Evolutionary conservation across 2,888 invertebrate species (phyloP), one percentile per base, ranked within the genome.

Genomic region (Eurytoma californica): DNA sequence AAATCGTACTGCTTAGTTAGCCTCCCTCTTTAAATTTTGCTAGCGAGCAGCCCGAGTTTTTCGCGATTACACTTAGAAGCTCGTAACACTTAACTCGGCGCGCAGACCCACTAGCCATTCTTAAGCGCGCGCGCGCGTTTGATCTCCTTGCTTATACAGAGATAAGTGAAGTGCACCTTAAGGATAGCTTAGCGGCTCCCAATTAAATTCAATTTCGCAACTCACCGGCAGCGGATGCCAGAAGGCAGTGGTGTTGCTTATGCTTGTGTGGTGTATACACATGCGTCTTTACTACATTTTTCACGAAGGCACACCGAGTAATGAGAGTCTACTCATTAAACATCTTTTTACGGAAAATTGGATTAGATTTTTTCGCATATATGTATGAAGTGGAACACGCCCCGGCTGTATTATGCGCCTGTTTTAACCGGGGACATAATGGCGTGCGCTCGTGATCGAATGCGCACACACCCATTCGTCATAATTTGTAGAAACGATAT

Each of bases 181-280:
- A 79, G 70, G 75, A 72, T 75, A 75, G 67, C 75, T 76, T 39
- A 39, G 39, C 75, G 72, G 69, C 58, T 68, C 72, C 79, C 78
- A 78, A 82, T 82, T 78, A 80, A 82, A 82, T 82, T 78, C 80
- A 72, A 78, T 82, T 82, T 82, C 78, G 78, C 75, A 82, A 82
- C 66, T 53, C 57, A 65, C 39, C 24, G 47, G 68, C 55, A 63
- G 55, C 72, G 68, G 55, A 79, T 58, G 79, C 79, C 70, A 74
- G 79, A 70, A 79, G 70, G 65, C 60, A 57, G 24, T 1, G 12
- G 39, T 13, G 9, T 2, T 3, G 5, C 18, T 47, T 66, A 3
- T n/a, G 49, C 47, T 4, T 20, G 65, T 47, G 49, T 49, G 58
- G 60, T 12, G 30, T 4, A 49, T 5, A n/a, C 30, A 20, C 14